Conservation (phyloP, 2,113 vertebrate genomes). For the Otus sunia region DNA sequence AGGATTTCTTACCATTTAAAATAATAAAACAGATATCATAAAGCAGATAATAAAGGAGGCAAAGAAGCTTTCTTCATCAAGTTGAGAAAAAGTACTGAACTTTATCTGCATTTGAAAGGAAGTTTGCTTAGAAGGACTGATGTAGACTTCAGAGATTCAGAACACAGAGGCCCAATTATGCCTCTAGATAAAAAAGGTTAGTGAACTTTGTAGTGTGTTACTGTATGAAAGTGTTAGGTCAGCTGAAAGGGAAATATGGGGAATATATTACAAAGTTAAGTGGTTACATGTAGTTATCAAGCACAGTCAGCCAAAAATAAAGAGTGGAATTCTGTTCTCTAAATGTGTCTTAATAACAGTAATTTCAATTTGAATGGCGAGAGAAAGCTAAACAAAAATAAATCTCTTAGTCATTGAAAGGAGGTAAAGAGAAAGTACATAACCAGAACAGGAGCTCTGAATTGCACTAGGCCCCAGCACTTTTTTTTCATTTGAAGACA, state of each 20-base stretch:
- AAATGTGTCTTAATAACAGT: constrained; percentile 36
- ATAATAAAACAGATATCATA: background rate
- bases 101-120: constrained; percentile 64
- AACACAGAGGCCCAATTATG: constrained; percentile 33
- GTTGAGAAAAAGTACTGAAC: background rate
- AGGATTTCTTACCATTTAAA: background rate
- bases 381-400: constrained; percentile 54
- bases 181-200: constrained; percentile 35
- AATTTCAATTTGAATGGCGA: constrained; percentile 41
- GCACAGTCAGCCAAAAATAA: constrained; percentile 34
- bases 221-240: constrained; percentile 62
- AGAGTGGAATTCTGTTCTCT: constrained; percentile 32
- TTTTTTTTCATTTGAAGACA: background rate
- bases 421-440: background rate
- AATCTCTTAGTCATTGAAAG: constrained; percentile 25
- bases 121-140: constrained; percentile 49
- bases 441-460: background rate
- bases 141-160: constrained; percentile 24
- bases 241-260: constrained; percentile 52
- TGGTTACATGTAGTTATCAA: constrained; percentile 57
- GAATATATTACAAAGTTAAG: constrained; percentile 53
- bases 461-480: background rate
- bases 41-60: background rate
- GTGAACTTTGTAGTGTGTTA: constrained; percentile 58
- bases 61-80: background rate